Evolutionary conservation across 2,797 vertebrate genomes (phyloP), one percentile per base, ranked within the genome.

Genomic region (Amniataba percoides): DNA sequence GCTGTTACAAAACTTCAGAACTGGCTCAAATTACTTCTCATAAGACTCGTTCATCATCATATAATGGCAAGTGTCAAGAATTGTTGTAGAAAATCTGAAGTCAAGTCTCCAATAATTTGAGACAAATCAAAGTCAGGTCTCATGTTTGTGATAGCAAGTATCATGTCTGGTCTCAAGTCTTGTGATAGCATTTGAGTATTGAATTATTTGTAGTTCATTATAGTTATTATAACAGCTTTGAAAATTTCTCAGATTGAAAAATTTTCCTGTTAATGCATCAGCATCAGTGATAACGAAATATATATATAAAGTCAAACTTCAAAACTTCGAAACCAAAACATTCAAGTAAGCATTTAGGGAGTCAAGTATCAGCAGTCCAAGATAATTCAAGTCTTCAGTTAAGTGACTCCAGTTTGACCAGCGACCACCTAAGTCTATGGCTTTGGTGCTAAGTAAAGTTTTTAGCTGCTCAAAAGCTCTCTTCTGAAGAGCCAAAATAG

Each of bases 361-460:
- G 46, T 60, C n/a, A 9, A 23, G 1, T 25, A 25, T 72, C 23
- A 19, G 42, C 16, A 25, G 18, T 27, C 2, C 3, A 27, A 60
- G 21, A 18, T 21, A n/a, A 16, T 21, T 40, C 5, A 49, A 48
- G 19, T 19, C 13, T 18, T 51, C 2, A 51, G 4, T 53, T 52
- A 34, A 46, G 12, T 55, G 4, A 40, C 10, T 59, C 5, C 12
- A 27, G 31, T 45, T 23, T 62, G 57, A 36, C 36, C 11, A 18
- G n/a, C 60, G n/a, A 45, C 11, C 12, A 64, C n/a, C 25, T 48
- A 27, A 56, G 23, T 65, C 27, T 46, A 25, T 5, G 5, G 52
- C n/a, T 58, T 39, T 19, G 16, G 51, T 68, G 16, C 79, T 70
- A 27, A 15, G 2, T 75, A 45, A 87, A 63, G 31, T 16, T 52